Evolutionary conservation across 2,797 vertebrate genomes (phyloP).

Genomic region (Xenops minutus): DNA sequence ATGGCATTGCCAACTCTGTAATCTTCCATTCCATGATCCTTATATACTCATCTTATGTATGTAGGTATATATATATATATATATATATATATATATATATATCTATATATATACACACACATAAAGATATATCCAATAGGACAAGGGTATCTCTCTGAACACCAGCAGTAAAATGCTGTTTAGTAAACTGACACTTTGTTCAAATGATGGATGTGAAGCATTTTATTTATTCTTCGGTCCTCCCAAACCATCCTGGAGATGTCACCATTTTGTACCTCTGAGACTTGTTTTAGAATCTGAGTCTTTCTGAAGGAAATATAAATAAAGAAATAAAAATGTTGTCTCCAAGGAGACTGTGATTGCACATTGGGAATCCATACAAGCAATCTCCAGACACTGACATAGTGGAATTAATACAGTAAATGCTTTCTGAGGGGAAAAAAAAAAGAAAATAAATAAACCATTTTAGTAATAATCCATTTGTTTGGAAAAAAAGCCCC

Average conservation of each 20-base stretch:
- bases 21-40: neutral
- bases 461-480: neutral
- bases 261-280: neutral
- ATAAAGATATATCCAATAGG: neutral
- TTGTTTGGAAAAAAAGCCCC: neutral
- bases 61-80: rapidly evolving
- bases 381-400: neutral
- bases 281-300: neutral
- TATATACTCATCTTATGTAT: neutral
- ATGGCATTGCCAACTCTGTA: neutral
- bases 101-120: neutral
- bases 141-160: neutral
- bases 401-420: neutral
- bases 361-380: neutral
- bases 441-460: neutral
- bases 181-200: neutral
- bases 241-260: neutral
- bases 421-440: neutral
- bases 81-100: rapidly evolving
- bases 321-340: neutral
- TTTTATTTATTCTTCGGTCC: neutral
- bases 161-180: neutral
- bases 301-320: neutral
- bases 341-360: constrained; percentile 23
- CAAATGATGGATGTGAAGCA: neutral